A percentile compares a stretch with the other conserved stretches of the same genome.
phyloP scores from a whole-genome alignment of 2,797 vertebrate species.

The Ciconia nigra region DNA sequence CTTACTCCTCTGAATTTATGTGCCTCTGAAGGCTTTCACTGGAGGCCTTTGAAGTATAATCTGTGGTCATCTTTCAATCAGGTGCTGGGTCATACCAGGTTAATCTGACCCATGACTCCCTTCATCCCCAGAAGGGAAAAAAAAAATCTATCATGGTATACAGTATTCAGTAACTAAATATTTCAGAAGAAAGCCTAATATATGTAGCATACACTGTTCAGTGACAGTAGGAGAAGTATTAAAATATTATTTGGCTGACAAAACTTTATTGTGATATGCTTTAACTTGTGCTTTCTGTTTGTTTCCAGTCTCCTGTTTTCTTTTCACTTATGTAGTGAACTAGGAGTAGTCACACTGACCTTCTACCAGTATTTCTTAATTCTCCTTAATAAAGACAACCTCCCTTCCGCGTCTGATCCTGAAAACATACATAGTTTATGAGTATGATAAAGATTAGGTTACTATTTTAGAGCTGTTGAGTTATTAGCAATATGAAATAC shows the following conservation, averaged over 20 bases:
- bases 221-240: neutral
- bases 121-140: neutral
- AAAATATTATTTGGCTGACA: neutral
- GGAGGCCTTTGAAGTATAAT: neutral
- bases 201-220: neutral
- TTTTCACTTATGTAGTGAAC: neutral
- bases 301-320: neutral
- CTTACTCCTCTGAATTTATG: neutral
- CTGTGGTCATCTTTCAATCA: neutral
- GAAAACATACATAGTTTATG: neutral
- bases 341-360: neutral
- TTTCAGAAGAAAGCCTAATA: neutral
- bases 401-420: neutral
- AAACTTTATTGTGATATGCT: neutral
- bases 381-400: neutral
- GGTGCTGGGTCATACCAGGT: neutral
- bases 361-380: neutral
- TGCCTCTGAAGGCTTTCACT: neutral
- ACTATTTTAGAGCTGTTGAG: neutral
- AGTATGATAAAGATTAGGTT: neutral
- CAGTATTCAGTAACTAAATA: neutral
- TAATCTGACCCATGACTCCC: neutral
- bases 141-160: neutral
- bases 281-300: neutral
- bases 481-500: neutral